These are phyloP conservation scores for Apteryx owenii DNA, from an alignment of 2,113 vertebrate genomes.

Conservation along the genomic window DNA sequence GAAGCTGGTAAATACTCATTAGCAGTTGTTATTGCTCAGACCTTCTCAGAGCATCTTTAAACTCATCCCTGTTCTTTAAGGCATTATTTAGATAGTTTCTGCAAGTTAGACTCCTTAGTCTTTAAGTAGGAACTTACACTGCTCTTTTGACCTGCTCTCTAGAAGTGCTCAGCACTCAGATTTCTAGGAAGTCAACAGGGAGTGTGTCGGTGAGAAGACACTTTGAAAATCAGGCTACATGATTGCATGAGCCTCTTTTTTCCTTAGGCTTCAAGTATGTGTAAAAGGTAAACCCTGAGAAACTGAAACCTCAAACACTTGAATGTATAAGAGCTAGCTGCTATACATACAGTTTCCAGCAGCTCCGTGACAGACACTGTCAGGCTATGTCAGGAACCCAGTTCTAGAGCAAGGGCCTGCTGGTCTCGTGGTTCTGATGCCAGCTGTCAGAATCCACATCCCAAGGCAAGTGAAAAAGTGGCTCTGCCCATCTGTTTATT, in stretches of 20 bases:
- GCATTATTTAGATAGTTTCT: not conserved
- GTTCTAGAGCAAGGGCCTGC: not conserved
- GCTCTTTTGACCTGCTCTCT: not conserved
- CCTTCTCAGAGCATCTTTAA: not conserved
- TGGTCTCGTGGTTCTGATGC: not conserved
- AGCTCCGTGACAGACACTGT: not conserved
- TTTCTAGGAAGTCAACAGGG: not conserved
- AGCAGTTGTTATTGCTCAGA: not conserved
- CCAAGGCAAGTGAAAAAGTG: not conserved
- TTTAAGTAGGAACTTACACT: not conserved
- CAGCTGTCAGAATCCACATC: not conserved
- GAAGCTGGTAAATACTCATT: not conserved
- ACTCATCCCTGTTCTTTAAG: not conserved
- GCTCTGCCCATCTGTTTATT: not conserved
- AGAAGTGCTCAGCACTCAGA: not conserved
- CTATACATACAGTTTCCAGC: not conserved
- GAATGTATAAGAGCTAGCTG: not conserved
- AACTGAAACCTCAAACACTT: not conserved
- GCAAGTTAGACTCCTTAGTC: not conserved
- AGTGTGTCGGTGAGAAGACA: not conserved
- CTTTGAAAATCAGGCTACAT: constrained; percentile 50
- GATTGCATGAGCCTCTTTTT: not conserved
- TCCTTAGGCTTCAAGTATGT: not conserved
- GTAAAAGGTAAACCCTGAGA: not conserved
- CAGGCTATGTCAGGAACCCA: not conserved